Percentiles rank a stretch among this genome's conserved stretches.
Conservation (phyloP, 2,888 invertebrate genomes). For the Rhogogaster chlorosoma region DNA sequence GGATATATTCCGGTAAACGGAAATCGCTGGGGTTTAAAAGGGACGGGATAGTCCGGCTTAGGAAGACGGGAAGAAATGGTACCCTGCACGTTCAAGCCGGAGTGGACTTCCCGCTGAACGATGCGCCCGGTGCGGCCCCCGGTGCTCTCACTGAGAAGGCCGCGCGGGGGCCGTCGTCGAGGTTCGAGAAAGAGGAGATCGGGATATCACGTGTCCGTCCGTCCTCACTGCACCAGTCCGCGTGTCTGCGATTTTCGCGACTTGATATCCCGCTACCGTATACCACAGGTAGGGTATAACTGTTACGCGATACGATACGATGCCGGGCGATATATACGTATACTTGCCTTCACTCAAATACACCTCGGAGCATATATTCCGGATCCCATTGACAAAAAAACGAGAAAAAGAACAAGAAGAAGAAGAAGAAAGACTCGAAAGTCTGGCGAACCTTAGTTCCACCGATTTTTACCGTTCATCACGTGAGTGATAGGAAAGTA, state of each 20-base stretch:
- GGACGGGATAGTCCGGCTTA: background rate
- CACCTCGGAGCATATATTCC: background rate
- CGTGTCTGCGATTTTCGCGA: conserved; percentile 57
- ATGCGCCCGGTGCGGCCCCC: conserved; percentile 38
- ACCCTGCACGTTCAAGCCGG: background rate
- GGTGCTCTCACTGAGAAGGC: conserved; percentile 43
- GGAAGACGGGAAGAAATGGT: background rate
- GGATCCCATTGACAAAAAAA: background rate
- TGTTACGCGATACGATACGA: conserved; percentile 48
- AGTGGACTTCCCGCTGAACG: conserved; percentile 40
- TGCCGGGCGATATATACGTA: background rate
- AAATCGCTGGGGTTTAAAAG: background rate
- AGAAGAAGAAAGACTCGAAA: background rate
- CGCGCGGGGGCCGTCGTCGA: conserved; percentile 55
- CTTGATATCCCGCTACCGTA: conserved; percentile 67
- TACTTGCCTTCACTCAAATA: background rate
- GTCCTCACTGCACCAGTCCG: conserved; percentile 2
- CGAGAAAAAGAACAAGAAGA: background rate
- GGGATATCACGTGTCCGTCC: conserved; percentile 62
- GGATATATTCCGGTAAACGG: background rate
- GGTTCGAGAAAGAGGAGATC: conserved; percentile 56
- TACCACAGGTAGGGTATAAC: conserved; percentile 49
- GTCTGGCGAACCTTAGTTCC: background rate
- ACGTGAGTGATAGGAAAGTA: too few relatives aligned
- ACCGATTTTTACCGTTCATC: too few relatives aligned